Conservation (phyloP, 1,140 invertebrate species). For the Aleiodes sp. region DNA sequence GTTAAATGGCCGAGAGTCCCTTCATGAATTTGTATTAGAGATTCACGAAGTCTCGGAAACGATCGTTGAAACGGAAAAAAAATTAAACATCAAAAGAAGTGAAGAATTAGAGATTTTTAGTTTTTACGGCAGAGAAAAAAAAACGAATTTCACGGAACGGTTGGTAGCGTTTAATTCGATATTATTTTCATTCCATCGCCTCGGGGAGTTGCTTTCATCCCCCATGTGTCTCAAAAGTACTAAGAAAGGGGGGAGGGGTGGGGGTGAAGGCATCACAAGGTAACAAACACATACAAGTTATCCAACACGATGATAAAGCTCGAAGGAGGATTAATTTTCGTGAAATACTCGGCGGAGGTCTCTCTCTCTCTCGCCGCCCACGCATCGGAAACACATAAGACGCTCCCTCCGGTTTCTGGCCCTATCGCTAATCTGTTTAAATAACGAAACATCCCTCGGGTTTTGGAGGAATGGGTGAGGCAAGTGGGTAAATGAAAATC, state of each 20-base stretch:
- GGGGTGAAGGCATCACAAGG: slow-evolving; percentile 15
- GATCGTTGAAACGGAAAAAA: slow-evolving; percentile 30
- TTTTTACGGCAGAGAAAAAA: neutral
- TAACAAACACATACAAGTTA: slow-evolving; percentile 8
- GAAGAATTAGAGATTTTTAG: neutral
- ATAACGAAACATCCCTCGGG: slow-evolving; percentile 61
- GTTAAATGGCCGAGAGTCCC: slow-evolving; percentile 58
- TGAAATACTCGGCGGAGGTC: slow-evolving; percentile 30
- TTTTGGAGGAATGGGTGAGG: slow-evolving; percentile 39
- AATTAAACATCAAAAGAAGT: neutral
- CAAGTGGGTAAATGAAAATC: slow-evolving; percentile 58
- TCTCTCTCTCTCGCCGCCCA: too few relatives aligned
- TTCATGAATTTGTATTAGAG: slow-evolving; percentile 66
- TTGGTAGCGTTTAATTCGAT: slow-evolving; percentile 22
- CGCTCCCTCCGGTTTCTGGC: slow-evolving; percentile 48
- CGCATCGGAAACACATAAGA: slow-evolving; percentile 61
- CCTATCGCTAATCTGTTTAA: slow-evolving; percentile 63
- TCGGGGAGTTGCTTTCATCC: slow-evolving; percentile 18
- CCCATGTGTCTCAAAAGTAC: slow-evolving; percentile 32
- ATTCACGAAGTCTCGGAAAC: slow-evolving; percentile 52
- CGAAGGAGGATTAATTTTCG: slow-evolving; percentile 53
- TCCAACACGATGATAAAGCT: slow-evolving; percentile 28
- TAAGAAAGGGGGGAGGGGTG: neutral
- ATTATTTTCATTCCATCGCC: slow-evolving; percentile 26
- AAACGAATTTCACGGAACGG: slow-evolving; percentile 5